phyloP scores from a whole-genome alignment of 2,113 vertebrate species.

The Anthoscopus minutus region DNA sequence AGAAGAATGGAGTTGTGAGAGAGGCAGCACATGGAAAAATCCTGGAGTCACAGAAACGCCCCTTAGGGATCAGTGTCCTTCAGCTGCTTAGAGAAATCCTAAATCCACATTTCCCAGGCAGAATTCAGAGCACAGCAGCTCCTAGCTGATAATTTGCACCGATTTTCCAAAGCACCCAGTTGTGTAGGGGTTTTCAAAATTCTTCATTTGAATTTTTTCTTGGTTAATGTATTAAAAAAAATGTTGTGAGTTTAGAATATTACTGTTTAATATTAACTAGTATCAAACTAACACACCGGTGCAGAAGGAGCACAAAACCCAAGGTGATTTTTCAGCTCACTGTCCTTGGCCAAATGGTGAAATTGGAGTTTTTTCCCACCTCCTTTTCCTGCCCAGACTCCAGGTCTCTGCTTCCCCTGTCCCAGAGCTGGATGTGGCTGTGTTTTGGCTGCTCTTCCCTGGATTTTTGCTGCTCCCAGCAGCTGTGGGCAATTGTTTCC shows the following conservation, averaged over 20 bases:
- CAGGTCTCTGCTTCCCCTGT: not conserved
- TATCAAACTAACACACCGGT: too few species aligned
- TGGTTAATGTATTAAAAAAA: too few species aligned
- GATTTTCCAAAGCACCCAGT: fast-evolving
- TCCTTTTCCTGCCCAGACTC: not conserved
- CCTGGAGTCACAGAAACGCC: not conserved
- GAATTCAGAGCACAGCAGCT: not conserved
- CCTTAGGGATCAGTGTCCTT: not conserved
- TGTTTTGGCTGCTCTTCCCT: constrained; percentile 8
- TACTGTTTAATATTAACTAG: too few species aligned
- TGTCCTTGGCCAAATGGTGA: not conserved
- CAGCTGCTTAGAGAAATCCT: not conserved
- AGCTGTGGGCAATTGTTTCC: constrained; percentile 6
- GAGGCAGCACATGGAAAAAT: not conserved
- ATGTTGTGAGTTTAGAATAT: too few species aligned
- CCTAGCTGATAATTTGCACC: not conserved
- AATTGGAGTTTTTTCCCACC: not conserved
- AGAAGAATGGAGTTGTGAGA: not conserved
- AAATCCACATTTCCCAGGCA: not conserved
- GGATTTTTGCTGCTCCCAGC: constrained; percentile 17
- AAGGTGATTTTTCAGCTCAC: not conserved
- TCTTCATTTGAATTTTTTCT: too few species aligned
- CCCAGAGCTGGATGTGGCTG: not conserved
- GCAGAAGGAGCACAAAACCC: not conserved
- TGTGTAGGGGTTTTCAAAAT: too few species aligned